These are phyloP conservation scores for Antheraea assamensis DNA, from an alignment of 2,888 invertebrate species.

Conservation along the genomic window DNA sequence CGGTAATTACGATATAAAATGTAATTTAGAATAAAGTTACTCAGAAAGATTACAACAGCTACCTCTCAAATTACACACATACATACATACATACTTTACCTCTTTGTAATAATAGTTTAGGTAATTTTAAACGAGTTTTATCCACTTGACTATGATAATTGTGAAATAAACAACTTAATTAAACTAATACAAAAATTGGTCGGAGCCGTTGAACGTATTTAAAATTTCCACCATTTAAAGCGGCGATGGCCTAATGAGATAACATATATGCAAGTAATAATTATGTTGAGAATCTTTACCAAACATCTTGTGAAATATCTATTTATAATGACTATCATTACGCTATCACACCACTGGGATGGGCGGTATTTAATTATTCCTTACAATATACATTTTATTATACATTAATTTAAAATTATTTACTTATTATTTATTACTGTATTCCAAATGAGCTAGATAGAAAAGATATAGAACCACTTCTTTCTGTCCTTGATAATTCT, in stretches of 20 bases:
- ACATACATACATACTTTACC: too few relatives aligned
- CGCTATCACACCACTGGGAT: neutral
- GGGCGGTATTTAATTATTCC: neutral
- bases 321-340: neutral
- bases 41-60: too few relatives aligned
- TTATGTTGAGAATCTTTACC: constrained; percentile 7
- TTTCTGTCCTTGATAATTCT: too few relatives aligned
- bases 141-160: neutral
- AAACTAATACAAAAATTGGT: constrained; percentile 6
- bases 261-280: constrained; percentile 5
- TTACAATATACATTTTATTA: neutral
- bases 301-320: constrained; percentile 12
- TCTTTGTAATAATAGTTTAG: too few relatives aligned
- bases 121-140: neutral
- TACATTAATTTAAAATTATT: neutral
- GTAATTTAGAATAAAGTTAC: too few relatives aligned
- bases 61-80: too few relatives aligned
- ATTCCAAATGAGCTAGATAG: too few relatives aligned
- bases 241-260: constrained; percentile 12
- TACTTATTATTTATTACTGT: too few relatives aligned
- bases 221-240: constrained; percentile 4
- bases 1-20: too few relatives aligned
- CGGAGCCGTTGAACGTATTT: neutral
- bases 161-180: neutral
- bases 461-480: too few relatives aligned